Percentiles rank a stretch among this genome's conserved stretches.
Conservation (phyloP, 2,888 invertebrate genomes). For the Cyaniris semiargus region DNA sequence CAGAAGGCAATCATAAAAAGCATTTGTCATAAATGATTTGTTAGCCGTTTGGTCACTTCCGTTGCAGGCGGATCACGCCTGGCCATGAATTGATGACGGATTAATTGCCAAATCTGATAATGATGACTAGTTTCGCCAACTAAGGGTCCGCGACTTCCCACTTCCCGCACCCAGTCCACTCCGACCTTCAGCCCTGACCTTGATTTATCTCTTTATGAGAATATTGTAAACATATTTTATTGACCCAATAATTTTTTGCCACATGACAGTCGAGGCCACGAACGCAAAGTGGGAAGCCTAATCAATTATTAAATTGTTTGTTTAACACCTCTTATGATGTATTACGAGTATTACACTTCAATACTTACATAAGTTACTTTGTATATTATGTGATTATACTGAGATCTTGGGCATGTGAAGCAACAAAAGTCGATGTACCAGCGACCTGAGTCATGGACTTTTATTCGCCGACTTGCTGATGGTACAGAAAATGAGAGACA, state of each 20-base stretch:
- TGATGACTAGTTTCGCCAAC: neutral
- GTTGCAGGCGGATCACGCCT: neutral
- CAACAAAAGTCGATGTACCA: neutral
- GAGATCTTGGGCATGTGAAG: neutral
- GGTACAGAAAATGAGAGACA: neutral
- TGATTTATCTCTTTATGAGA: neutral
- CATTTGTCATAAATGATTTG: neutral
- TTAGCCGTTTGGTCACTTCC: neutral
- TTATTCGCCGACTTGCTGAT: neutral
- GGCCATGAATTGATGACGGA: neutral
- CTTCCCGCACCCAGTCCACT: neutral
- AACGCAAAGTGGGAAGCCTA: neutral
- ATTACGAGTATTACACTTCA: too few species aligned
- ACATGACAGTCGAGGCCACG: neutral
- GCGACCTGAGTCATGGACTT: neutral
- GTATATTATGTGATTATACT: too few species aligned
- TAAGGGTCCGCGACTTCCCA: neutral
- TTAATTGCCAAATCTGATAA: neutral
- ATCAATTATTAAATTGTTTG: neutral
- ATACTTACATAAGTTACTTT: too few species aligned
- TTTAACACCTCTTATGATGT: neutral
- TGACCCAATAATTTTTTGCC: neutral
- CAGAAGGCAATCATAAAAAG: neutral
- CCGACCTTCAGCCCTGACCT: neutral
- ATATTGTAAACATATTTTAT: neutral